A percentile compares a stretch with the other conserved stretches of the same genome.
phyloP scores from a whole-genome alignment of 2,888 invertebrate genomes.

The Pterobdella sp. region DNA sequence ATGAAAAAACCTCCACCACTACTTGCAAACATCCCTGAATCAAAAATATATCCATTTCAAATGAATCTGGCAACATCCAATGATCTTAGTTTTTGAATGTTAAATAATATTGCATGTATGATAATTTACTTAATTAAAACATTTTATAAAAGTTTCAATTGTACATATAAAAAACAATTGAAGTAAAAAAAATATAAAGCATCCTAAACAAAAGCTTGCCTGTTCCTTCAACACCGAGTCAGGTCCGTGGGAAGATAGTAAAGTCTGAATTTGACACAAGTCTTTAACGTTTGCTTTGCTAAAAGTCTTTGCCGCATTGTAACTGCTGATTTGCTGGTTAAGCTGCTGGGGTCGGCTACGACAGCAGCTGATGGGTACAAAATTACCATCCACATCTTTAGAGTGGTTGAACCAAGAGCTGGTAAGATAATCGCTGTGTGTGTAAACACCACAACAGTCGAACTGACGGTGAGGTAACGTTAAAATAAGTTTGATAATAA shows the following conservation, averaged over 20 bases:
- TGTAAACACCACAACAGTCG: constrained; percentile 32
- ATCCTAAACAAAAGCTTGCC: too few relatives aligned
- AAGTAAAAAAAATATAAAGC: too few relatives aligned
- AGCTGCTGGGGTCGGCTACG: neutral
- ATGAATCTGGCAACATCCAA: too few relatives aligned
- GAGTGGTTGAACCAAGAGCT: constrained; percentile 33
- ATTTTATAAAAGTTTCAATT: too few relatives aligned
- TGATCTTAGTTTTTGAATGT: too few relatives aligned
- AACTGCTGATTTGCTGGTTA: neutral
- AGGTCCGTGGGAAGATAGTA: neutral
- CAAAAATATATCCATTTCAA: too few relatives aligned
- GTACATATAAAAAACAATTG: too few relatives aligned
- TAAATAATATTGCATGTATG: too few relatives aligned
- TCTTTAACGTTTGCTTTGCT: constrained; percentile 6
- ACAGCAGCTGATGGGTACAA: constrained; percentile 33
- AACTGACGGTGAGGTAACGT: constrained; percentile 28
- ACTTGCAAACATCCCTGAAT: neutral
- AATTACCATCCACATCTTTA: constrained; percentile 22
- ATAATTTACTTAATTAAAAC: too few relatives aligned
- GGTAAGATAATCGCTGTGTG: constrained; percentile 30
- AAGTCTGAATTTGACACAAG: constrained; percentile 4
- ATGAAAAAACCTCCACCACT: neutral
- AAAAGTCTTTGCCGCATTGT: neutral
- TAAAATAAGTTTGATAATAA: too few relatives aligned
- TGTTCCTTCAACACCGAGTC: neutral